Evolutionary conservation across 2,113 vertebrate genomes (phyloP).

Genomic region (Mesocricetus auratus): DNA sequence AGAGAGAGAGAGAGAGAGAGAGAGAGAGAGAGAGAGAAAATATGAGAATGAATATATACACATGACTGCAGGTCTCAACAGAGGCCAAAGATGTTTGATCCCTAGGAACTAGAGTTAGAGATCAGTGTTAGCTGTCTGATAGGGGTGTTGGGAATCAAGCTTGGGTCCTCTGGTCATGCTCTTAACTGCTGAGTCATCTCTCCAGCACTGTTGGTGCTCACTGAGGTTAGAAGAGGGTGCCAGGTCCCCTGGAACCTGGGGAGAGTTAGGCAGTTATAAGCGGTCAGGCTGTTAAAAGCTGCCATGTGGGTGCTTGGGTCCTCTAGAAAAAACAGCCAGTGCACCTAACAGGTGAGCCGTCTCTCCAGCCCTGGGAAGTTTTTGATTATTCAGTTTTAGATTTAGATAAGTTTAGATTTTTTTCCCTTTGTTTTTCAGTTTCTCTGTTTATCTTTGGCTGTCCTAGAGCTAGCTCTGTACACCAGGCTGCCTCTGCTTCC

Average conservation of each 20-base stretch:
- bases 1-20: no score
- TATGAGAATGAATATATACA: background rate
- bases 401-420: background rate
- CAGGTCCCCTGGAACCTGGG: background rate
- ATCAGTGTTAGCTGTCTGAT: background rate
- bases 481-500: background rate
- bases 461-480: background rate
- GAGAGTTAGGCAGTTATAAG: no score
- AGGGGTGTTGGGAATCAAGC: background rate
- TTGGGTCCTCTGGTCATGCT: background rate
- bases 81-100: background rate
- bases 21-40: no score
- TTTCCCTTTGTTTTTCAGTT: background rate
- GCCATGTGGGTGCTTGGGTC: background rate
- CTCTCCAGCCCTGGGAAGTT: background rate
- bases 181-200: background rate
- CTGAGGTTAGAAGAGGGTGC: background rate
- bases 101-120: background rate
- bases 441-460: background rate
- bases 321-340: background rate
- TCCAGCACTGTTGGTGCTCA: background rate
- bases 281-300: background rate
- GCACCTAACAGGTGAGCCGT: background rate
- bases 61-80: background rate
- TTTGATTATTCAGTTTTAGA: background rate